phyloP scores from a whole-genome alignment of 2,797 vertebrate species.

The Ptychadena robeensis region DNA sequence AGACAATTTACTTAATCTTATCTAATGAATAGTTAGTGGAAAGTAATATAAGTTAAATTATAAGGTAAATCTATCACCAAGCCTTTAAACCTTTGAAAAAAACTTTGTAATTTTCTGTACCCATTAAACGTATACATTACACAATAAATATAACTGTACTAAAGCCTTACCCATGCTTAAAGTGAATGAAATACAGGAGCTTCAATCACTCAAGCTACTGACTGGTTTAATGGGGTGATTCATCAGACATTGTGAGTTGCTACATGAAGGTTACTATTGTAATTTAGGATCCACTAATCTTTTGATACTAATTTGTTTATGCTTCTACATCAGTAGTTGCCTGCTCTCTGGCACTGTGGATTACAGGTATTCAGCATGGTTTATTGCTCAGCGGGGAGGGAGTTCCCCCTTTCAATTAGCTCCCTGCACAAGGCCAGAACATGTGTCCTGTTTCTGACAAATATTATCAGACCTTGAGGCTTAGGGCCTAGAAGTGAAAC shows the following conservation, averaged over 20 bases:
- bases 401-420: conserved; percentile 47
- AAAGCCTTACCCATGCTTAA: background rate
- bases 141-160: no score
- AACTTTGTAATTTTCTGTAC: no score
- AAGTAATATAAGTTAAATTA: no score
- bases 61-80: no score
- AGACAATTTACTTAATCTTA: no score
- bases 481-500: conserved; percentile 24
- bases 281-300: background rate
- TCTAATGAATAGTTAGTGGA: no score
- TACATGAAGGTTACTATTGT: background rate
- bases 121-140: no score
- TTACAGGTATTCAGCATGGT: conserved; percentile 15
- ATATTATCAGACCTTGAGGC: conserved; percentile 49
- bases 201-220: background rate
- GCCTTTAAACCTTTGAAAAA: no score
- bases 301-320: conserved; percentile 18
- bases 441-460: conserved; percentile 18
- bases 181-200: background rate
- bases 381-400: conserved; percentile 31
- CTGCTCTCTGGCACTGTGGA: background rate
- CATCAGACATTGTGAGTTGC: background rate
- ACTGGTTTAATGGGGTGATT: background rate
- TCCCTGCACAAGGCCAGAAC: conserved; percentile 31
- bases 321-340: background rate